A percentile compares a stretch with the other conserved stretches of the same genome.
Conservation (phyloP, 1,140 invertebrate species). For the Papilio aristodemus region DNA sequence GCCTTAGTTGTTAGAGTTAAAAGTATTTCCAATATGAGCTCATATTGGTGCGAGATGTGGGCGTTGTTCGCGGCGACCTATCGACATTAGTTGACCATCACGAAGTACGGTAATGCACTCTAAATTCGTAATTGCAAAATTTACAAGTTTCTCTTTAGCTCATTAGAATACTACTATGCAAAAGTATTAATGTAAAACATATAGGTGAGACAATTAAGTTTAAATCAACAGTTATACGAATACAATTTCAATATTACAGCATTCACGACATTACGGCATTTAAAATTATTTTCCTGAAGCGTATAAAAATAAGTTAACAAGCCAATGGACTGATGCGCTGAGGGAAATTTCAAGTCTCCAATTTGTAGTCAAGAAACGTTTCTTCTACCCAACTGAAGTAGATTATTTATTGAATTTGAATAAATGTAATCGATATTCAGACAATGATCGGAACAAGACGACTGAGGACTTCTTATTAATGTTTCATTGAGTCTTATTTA, state of each 20-base stretch:
- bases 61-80: slow-evolving; percentile 24
- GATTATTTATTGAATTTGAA: slow-evolving; percentile 20
- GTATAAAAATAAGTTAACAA: background rate
- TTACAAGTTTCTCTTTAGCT: background rate
- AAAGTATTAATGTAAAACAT: too few species aligned
- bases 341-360: background rate
- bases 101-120: slow-evolving; percentile 65
- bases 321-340: slow-evolving; percentile 2
- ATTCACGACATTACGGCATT: background rate
- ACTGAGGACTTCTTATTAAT: background rate
- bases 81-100: slow-evolving; percentile 43
- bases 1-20: slow-evolving; percentile 63
- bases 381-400: background rate
- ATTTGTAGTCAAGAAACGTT: slow-evolving; percentile 5
- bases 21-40: slow-evolving; percentile 72
- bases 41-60: slow-evolving; percentile 27
- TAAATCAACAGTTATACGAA: too few species aligned
- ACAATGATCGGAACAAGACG: background rate
- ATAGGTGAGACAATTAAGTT: too few species aligned
- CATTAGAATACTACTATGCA: background rate
- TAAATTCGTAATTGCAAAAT: background rate
- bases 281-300: background rate
- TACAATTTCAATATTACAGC: background rate
- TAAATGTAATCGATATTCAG: background rate
- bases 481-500: too few species aligned